Conservation (phyloP, 2,113 vertebrate species). For the Glaucomys volans region DNA sequence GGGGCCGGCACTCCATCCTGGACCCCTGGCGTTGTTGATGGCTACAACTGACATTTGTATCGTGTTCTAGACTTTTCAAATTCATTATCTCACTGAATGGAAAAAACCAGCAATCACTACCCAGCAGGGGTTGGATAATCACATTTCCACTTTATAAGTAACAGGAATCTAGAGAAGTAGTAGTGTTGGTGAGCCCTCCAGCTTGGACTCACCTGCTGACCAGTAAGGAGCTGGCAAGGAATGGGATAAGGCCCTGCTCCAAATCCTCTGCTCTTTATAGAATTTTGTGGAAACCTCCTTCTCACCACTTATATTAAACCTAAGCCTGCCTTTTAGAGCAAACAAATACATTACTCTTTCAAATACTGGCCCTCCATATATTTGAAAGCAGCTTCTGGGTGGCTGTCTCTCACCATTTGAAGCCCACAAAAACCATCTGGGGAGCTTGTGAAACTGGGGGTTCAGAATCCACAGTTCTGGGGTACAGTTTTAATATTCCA, state of each 20-base stretch:
- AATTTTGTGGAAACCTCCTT: not conserved
- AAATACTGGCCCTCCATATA: conserved; percentile 32
- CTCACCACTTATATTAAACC: not conserved
- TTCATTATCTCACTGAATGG: not conserved
- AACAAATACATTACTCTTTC: conserved; percentile 12
- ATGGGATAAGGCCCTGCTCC: not conserved
- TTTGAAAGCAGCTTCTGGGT: not conserved
- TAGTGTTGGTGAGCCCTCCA: not conserved
- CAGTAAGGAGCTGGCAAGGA: not conserved
- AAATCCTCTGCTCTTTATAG: not conserved
- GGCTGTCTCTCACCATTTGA: not conserved
- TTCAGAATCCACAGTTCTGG: not conserved
- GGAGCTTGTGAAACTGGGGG: not conserved
- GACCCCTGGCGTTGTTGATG: not conserved
- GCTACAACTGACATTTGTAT: not conserved
- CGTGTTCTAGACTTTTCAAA: not conserved
- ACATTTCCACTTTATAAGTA: too few relatives aligned
- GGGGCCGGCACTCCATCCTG: rapidly evolving
- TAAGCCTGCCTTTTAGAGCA: conserved; percentile 12
- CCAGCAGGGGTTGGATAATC: not conserved
- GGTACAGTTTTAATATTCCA: not conserved
- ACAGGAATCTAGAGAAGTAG: not conserved
- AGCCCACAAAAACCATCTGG: too few relatives aligned
- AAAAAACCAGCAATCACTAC: not conserved
- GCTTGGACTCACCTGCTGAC: not conserved